Evolutionary conservation across 64 coral and sea anemone genomes (phyloP).

Genomic region (Montipora sp.): DNA sequence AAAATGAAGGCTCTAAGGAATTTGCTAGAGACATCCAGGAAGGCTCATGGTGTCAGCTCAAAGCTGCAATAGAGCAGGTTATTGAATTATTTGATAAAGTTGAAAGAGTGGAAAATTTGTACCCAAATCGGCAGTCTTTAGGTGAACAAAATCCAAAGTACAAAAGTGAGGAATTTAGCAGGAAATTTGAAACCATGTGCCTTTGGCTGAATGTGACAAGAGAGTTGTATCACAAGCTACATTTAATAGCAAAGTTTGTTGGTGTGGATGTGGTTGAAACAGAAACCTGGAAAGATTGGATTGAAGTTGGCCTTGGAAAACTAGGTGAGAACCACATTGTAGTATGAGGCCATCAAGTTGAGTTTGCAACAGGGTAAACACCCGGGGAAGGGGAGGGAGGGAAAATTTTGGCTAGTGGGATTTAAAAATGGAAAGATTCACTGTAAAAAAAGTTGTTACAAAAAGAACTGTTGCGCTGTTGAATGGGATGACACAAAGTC

Average conservation of each 20-base stretch:
- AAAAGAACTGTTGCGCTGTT: too few species aligned
- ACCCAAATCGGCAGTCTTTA: slow-evolving; percentile 76
- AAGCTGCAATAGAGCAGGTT: slow-evolving; percentile 75
- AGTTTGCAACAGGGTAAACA: too few species aligned
- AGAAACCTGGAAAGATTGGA: slow-evolving; percentile 79
- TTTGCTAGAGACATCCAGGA: slow-evolving; percentile 1
- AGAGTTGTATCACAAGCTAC: slow-evolving; percentile 86
- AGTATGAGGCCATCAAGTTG: too few species aligned
- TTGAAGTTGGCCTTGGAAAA: slow-evolving; percentile 72
- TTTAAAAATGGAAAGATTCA: too few species aligned
- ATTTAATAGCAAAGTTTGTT: slow-evolving; percentile 81
- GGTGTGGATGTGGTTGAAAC: slow-evolving; percentile 62
- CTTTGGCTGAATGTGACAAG: slow-evolving; percentile 92
- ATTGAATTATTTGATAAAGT: slow-evolving; percentile 75
- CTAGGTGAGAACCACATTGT: slow-evolving; percentile 3
- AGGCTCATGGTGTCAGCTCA: slow-evolving; percentile 23
- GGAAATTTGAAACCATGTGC: slow-evolving; percentile 78
- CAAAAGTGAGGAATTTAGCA: slow-evolving; percentile 70
- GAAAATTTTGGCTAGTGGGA: too few species aligned
- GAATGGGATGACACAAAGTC: too few species aligned
- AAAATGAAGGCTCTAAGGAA: neutral
- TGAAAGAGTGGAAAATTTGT: slow-evolving; percentile 80
- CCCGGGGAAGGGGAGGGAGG: too few species aligned
- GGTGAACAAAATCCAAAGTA: slow-evolving; percentile 79
- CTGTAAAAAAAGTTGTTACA: too few species aligned